These are phyloP conservation scores for Muricea muricata DNA, from an alignment of 92 coral and sea anemone genomes.

Conservation along the genomic window DNA sequence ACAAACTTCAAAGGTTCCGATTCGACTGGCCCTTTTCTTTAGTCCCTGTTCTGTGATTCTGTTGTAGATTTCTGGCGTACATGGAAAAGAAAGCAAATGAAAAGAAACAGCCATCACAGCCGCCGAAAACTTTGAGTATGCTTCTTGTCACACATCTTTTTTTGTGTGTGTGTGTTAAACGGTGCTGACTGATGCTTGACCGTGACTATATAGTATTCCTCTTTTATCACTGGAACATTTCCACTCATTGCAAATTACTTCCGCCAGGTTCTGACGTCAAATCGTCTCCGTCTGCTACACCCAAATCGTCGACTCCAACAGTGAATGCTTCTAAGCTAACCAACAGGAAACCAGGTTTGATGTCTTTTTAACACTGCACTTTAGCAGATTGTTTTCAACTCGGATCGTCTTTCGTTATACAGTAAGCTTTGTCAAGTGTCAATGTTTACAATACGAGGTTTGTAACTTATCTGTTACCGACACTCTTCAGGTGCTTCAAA, in stretches of 20 bases:
- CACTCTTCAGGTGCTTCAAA: conserved; percentile 25
- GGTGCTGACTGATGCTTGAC: no score
- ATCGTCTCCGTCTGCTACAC: conserved; percentile 19
- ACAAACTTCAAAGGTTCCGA: no score
- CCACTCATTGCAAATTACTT: not conserved
- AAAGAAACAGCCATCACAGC: not conserved
- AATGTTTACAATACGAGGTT: no score
- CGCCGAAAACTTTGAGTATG: not conserved
- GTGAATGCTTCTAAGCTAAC: not conserved
- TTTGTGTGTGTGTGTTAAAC: no score
- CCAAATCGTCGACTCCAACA: not conserved
- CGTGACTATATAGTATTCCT: no score
- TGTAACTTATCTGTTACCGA: no score
- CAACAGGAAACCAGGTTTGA: not conserved
- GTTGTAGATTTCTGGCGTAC: conserved; percentile 70
- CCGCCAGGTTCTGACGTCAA: not conserved
- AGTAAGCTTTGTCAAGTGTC: no score
- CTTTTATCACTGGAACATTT: no score
- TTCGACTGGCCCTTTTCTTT: no score
- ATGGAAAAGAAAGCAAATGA: conserved; percentile 55
- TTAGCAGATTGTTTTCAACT: not conserved
- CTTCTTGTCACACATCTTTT: not conserved
- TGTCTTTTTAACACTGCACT: no score
- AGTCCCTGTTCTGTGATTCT: no score
- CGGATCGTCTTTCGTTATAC: no score